A percentile compares a stretch with the other conserved stretches of the same genome.
phyloP scores from a whole-genome alignment of 2,888 invertebrate species.

The Acronicta psi region DNA sequence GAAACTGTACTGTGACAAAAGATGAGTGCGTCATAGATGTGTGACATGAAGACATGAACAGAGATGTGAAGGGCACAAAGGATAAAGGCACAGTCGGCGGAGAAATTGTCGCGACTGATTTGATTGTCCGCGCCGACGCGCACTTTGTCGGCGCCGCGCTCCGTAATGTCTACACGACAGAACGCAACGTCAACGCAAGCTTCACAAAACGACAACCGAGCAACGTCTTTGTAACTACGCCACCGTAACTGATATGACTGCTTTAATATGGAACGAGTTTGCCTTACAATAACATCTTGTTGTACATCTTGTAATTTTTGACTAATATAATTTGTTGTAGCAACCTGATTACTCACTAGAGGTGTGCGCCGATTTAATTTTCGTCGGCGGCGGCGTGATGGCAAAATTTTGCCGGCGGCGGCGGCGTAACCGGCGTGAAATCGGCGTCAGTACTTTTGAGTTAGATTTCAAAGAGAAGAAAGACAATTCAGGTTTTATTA shows the following conservation, averaged over 20 bases:
- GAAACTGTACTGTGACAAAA: conserved; percentile 49
- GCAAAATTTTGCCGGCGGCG: no score
- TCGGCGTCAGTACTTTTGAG: no score
- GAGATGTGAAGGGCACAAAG: conserved; percentile 54
- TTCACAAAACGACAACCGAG: conserved; percentile 54
- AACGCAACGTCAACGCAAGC: conserved; percentile 46
- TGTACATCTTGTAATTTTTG: no score
- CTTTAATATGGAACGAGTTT: conserved; percentile 17
- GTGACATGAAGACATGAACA: conserved; percentile 44
- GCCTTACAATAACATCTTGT: conserved; percentile 8
- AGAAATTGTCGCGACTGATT: conserved; percentile 81
- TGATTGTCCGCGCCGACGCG: conserved; percentile 78
- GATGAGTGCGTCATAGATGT: conserved; percentile 62
- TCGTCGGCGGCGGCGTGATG: no score
- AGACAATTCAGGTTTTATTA: no score
- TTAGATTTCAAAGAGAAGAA: no score
- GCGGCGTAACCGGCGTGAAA: no score
- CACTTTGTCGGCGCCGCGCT: conserved; percentile 75
- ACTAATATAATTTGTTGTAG: conserved; percentile 25
- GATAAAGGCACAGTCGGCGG: conserved; percentile 63
- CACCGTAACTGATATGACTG: conserved; percentile 66
- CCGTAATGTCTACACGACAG: conserved; percentile 40
- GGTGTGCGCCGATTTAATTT: no score
- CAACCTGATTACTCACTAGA: conserved; percentile 54
- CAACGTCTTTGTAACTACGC: conserved; percentile 68